These are phyloP conservation scores for Hydractinia symbiolongicarpus DNA, from an alignment of 30 jellyfish, hydroid and myxozoan genomes.

Conservation along the genomic window DNA sequence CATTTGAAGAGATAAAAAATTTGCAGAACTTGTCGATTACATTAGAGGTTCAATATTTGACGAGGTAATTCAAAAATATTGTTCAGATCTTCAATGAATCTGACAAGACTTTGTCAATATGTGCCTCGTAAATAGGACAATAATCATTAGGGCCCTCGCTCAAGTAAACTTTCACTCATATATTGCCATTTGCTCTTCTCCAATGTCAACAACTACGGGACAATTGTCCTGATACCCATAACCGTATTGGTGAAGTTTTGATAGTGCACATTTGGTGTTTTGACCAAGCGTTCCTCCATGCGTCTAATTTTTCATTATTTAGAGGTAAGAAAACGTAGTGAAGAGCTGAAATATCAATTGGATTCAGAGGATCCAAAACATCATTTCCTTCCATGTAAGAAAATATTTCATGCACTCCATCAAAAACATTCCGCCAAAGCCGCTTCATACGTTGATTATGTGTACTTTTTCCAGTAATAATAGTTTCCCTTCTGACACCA, in stretches of 20 bases:
- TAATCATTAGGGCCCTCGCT: too few relatives aligned
- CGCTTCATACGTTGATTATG: slow-evolving; percentile 11
- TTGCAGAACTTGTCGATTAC: too few relatives aligned
- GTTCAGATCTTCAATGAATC: too few relatives aligned
- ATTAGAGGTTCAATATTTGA: too few relatives aligned
- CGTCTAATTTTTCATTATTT: neutral
- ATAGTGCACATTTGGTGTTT: slow-evolving; percentile 34
- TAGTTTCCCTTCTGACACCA: slow-evolving; percentile 40
- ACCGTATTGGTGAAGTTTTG: slow-evolving; percentile 30
- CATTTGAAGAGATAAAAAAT: too few relatives aligned
- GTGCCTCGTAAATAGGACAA: too few relatives aligned
- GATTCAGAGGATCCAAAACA: slow-evolving; percentile 33
- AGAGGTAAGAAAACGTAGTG: neutral
- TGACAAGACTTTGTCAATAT: too few relatives aligned
- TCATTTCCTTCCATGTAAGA: slow-evolving; percentile 44
- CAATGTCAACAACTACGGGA: slow-evolving; percentile 32
- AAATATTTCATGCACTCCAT: slow-evolving; percentile 22
- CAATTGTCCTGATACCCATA: slow-evolving; percentile 49
- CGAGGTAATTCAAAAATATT: too few relatives aligned
- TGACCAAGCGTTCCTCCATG: slow-evolving; percentile 40
- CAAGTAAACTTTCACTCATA: too few relatives aligned
- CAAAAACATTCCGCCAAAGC: slow-evolving; percentile 32
- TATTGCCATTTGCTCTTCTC: too few relatives aligned
- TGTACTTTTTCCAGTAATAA: slow-evolving; percentile 42
- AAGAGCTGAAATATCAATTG: neutral